phyloP scores from a whole-genome alignment of 2,797 vertebrate species.

The Masticophis lateralis region DNA sequence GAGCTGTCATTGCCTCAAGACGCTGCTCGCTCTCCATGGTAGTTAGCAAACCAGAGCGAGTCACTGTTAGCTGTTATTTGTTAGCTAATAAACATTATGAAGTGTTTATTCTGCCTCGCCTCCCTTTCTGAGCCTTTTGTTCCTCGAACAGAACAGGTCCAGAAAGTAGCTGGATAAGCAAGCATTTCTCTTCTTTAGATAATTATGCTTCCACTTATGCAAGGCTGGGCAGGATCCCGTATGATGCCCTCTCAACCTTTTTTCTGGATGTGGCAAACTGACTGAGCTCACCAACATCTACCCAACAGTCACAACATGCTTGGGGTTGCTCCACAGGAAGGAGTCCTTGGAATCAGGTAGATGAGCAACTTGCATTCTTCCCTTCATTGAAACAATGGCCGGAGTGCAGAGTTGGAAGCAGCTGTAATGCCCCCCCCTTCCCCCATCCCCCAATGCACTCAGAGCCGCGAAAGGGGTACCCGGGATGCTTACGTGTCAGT shows the following conservation, averaged over 20 bases:
- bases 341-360: background rate
- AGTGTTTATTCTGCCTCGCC: too few relatives aligned
- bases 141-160: background rate
- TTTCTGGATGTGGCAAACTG: background rate
- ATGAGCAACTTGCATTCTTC: background rate
- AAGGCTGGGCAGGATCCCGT: background rate
- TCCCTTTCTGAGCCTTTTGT: too few relatives aligned
- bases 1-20: too few relatives aligned
- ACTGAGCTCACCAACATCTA: background rate
- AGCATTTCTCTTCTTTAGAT: background rate
- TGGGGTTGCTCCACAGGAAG: background rate
- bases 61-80: too few relatives aligned
- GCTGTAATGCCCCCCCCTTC: background rate
- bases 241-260: background rate
- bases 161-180: background rate
- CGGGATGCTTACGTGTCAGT: slow-evolving; percentile 69
- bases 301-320: background rate
- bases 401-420: background rate
- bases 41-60: too few relatives aligned
- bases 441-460: background rate
- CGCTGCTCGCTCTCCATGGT: too few relatives aligned
- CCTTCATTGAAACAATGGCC: background rate
- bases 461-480: background rate
- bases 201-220: background rate
- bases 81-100: too few relatives aligned